Conservation (phyloP, 2,797 vertebrate genomes). For the Galago senegalensis region DNA sequence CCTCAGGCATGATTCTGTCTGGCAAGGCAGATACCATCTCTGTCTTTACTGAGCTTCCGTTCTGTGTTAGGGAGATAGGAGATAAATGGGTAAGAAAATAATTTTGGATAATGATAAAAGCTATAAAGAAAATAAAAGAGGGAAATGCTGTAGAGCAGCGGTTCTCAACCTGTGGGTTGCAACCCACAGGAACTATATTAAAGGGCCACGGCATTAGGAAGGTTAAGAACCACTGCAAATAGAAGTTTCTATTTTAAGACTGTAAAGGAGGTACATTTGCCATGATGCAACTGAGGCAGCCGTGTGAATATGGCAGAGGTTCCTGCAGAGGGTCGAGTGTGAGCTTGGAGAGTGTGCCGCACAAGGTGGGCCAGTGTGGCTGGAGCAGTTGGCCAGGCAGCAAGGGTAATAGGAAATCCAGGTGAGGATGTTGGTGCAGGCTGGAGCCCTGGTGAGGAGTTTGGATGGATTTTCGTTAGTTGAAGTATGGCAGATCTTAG, state of each 20-base stretch:
- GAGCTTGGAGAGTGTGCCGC: no score
- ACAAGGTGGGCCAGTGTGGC: not conserved
- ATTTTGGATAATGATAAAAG: not conserved
- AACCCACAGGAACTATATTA: no score
- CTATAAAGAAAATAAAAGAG: not conserved
- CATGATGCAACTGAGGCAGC: not conserved
- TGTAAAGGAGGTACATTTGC: not conserved
- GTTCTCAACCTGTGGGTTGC: no score
- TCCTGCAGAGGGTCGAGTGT: not conserved
- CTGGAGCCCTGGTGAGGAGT: not conserved
- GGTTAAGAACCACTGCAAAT: no score
- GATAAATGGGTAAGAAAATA: not conserved
- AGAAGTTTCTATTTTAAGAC: not conserved
- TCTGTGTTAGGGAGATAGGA: not conserved
- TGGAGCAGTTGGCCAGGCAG: not conserved
- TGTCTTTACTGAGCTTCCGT: not conserved
- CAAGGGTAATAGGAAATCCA: not conserved
- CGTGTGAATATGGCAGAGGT: not conserved
- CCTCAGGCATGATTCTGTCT: not conserved
- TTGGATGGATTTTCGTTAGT: not conserved
- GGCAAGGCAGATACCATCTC: constrained; percentile 2
- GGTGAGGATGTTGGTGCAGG: not conserved
- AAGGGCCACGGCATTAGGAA: no score
- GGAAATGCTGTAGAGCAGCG: not conserved
- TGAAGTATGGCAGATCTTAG: not conserved